These are phyloP conservation scores for Triplophysa yarkandensis DNA, from an alignment of 2,797 vertebrate species.

Conservation along the genomic window DNA sequence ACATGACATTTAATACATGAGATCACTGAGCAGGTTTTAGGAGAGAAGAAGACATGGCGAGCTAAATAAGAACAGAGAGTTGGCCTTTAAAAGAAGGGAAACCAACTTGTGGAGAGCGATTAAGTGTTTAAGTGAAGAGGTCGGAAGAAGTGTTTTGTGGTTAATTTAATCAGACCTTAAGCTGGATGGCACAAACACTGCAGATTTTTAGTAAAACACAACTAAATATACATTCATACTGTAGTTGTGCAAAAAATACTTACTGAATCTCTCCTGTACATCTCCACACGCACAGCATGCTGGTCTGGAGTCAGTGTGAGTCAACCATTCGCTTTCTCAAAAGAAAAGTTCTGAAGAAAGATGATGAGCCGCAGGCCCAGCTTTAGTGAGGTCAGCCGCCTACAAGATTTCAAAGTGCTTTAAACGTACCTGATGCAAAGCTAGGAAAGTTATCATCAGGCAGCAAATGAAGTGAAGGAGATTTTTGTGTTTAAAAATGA, in stretches of 20 bases:
- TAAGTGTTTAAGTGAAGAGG: not conserved
- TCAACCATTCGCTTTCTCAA: constrained; percentile 9
- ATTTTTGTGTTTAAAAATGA: not conserved
- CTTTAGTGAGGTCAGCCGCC: constrained; percentile 24
- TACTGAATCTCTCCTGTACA: not conserved
- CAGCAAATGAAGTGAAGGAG: not conserved
- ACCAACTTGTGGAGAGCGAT: not conserved
- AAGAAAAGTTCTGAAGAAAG: constrained; percentile 17
- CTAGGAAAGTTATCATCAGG: not conserved
- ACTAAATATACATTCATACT: not conserved
- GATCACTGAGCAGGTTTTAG: constrained; percentile 55
- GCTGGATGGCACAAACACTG: not conserved
- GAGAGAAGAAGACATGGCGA: constrained; percentile 35
- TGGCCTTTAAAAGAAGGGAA: constrained; percentile 54
- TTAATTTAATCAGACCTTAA: not conserved
- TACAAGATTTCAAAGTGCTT: constrained; percentile 3
- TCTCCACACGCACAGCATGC: constrained; percentile 10
- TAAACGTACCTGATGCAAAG: not conserved
- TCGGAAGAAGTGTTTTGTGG: not conserved
- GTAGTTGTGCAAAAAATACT: not conserved
- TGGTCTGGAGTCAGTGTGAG: constrained; percentile 22
- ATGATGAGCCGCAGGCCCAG: constrained; percentile 23
- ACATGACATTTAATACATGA: constrained; percentile 65
- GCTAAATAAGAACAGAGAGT: constrained; percentile 52
- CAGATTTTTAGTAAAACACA: not conserved